These are phyloP conservation scores for Gobionotothen gibberifrons DNA, from an alignment of 2,797 vertebrate genomes.

Conservation along the genomic window DNA sequence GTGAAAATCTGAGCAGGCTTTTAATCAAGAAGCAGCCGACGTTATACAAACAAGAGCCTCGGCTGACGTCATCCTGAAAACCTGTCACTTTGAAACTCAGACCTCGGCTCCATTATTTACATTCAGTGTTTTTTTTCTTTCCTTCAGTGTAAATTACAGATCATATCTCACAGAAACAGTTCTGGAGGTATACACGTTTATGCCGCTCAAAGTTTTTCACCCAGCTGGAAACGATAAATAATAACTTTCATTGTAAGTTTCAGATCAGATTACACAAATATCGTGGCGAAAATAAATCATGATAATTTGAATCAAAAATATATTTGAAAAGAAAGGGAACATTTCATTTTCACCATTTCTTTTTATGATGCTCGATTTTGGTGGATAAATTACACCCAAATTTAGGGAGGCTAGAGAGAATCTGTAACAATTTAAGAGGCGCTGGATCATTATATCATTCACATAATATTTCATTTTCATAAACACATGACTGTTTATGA, in stretches of 20 bases:
- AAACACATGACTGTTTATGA: no score
- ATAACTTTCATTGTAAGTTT: neutral
- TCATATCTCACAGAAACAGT: slow-evolving; percentile 19
- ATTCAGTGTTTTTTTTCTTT: neutral
- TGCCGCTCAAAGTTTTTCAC: neutral
- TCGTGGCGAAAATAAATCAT: no score
- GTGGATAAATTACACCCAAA: no score
- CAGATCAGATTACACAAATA: no score
- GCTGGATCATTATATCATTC: no score
- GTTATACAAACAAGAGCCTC: slow-evolving; percentile 69
- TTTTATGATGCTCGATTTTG: no score
- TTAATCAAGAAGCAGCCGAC: slow-evolving; percentile 68
- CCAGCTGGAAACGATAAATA: neutral
- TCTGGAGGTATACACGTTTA: neutral
- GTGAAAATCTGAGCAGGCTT: slow-evolving; percentile 73
- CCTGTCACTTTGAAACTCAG: slow-evolving; percentile 46
- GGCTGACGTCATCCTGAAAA: slow-evolving; percentile 69
- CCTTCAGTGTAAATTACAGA: slow-evolving; percentile 16
- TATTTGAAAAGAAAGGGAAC: no score
- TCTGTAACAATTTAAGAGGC: no score
- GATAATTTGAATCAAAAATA: no score
- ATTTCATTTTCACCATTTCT: no score
- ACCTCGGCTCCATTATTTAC: slow-evolving; percentile 48
- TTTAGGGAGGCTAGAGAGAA: no score
- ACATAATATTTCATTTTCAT: no score